Base-by-base conservation (phyloP, 2,888 invertebrate genomes). In the Steinernema hermaphroditum region DNA sequence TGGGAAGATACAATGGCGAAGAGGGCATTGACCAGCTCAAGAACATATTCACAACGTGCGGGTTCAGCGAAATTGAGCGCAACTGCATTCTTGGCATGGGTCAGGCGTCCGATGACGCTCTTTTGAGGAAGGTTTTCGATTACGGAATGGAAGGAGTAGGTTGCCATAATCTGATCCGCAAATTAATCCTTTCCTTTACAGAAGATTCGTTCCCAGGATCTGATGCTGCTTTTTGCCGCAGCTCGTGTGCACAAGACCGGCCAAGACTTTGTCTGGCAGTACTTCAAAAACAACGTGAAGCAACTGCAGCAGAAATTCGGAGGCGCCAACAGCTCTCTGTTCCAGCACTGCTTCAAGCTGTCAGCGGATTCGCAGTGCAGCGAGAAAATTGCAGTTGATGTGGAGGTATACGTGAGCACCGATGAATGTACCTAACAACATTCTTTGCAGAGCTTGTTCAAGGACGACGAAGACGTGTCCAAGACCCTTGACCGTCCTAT, bases 171-270 rank as follows among this genome's bases (percentile, higher is more conserved):
- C 50, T 70, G 2, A 8, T n/a, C n/a, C n/a, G n/a, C n/a, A n/a
- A 6, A 24, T 19, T 16, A n/a, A 29, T 8, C 12, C 16, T 49
- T 24, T 46, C n/a, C 6, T 24, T 32, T 68, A 1, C 1, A 69
- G 71, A 85, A 85, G 71, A 80, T 85, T n/a, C 79, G 83, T 14
- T 70, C 79, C 41, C 85, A 85, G 68, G 85, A 85, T 72, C 75
- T 81, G 34, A 50, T 76, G 41, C 74, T 77, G 49, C 62, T 82
- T 14, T 78, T 81, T 70, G 74, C 78, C 19, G 76, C 77, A 24
- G 50, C 75, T 0, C 32, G 62, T 6, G 69, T 54, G 32, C 74
- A 75, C 1, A 74, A 72, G 27, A 76, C 71, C 50, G 82, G 82
- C 32, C 80, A 81, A 50, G 80, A 82, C 24, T 83, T 73, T 70